Base-by-base conservation (phyloP, 2,888 invertebrate genomes). In the Embidobia sp. region DNA sequence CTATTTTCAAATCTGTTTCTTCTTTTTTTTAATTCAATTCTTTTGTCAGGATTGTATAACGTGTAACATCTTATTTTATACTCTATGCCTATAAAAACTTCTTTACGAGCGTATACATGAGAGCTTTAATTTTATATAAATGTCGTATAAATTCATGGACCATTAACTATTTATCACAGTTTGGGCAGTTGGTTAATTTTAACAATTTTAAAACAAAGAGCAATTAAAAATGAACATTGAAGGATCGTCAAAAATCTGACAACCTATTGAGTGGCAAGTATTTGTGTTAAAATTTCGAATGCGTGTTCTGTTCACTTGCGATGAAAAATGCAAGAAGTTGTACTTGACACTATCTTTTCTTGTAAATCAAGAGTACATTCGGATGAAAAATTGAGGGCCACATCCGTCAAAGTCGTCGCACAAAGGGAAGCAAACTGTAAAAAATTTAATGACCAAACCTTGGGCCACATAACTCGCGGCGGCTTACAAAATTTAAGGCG, bases 21-120 rank as follows among this genome's bases (percentile, higher is more conserved):
- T 35, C 35, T 16, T 40, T 18, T 8, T 7, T 40, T 7, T 40
- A 40, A 40, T 19, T 40, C 18, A 40, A 40, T 18, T 8, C 40
- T n/a, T 2, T 1, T 18, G 44, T 44, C 44, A 44, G 26, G 1
- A 26, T 13, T 29, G 29, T 48, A 48, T 29, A 11, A n/a, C 1
- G 46, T 29, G 1, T 2, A 13, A 2, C 13, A n/a, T n/a, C n/a
- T n/a, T n/a, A n/a, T n/a, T n/a, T n/a, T 27, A 26, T 29, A 15
- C 29, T 27, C 26, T 13, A 29, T 15, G 46, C 15, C 46, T 13
- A 48, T 48, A 48, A 48, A 48, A 29, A 8, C 15, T 44, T 26
- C 8, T 29, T 48, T 16, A 15, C 11, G 29, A 16, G 3, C 11
- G 11, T 15, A 48, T 48, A 15, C 29, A n/a, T 3, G 3, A 15